A percentile compares a stretch with the other conserved stretches of the same genome.
Evolutionary conservation across 2,888 invertebrate genomes (phyloP).

Genomic region (Archips crataeganus): DNA sequence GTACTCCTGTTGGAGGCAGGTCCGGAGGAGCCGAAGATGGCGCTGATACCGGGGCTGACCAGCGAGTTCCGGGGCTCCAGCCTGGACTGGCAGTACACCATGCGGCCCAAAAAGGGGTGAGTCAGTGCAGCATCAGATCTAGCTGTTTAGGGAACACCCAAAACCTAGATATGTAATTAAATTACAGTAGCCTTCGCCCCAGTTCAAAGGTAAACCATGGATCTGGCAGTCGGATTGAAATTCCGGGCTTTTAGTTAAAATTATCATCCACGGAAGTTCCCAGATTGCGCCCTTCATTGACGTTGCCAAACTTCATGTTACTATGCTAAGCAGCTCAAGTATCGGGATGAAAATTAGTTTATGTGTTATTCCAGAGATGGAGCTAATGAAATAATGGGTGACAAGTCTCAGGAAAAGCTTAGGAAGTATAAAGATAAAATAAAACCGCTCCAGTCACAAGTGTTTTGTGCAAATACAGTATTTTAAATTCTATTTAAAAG

Average conservation of each 20-base stretch:
- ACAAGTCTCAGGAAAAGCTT: neutral
- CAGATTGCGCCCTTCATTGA: no score
- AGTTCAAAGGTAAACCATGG: no score
- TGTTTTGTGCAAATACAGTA: neutral
- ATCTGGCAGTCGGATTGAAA: no score
- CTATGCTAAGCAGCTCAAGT: no score
- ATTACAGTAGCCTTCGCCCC: no score
- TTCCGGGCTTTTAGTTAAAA: no score
- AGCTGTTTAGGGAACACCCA: neutral
- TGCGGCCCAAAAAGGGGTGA: slow-evolving; percentile 79
- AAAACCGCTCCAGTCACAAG: neutral
- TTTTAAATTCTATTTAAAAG: neutral
- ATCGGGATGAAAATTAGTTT: no score
- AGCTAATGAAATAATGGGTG: no score
- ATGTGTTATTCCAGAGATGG: no score
- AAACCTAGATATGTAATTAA: neutral
- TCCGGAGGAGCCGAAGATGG: slow-evolving; percentile 75
- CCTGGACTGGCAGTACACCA: slow-evolving; percentile 75
- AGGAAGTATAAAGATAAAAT: no score
- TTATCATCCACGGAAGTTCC: no score
- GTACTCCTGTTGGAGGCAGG: slow-evolving; percentile 75
- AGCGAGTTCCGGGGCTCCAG: slow-evolving; percentile 76
- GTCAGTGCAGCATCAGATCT: slow-evolving; percentile 34
- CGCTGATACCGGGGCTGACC: slow-evolving; percentile 75
- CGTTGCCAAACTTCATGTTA: no score